Percentiles rank a stretch among this genome's conserved stretches.
These are phyloP conservation scores for Monodelphis domestica DNA, from an alignment of 2,797 vertebrate genomes.

Conservation along the genomic window DNA sequence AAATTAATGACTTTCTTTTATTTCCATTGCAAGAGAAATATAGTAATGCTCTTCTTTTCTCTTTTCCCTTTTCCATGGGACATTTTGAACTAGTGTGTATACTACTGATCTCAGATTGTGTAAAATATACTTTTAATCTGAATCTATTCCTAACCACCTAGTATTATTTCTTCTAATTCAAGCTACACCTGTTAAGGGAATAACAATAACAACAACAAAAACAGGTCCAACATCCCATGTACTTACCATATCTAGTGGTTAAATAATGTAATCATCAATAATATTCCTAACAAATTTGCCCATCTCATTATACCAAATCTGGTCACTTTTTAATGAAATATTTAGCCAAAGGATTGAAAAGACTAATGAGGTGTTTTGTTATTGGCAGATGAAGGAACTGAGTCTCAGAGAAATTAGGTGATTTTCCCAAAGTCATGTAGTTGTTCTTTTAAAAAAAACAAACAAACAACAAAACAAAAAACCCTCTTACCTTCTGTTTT, in stretches of 20 bases:
- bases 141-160: background rate
- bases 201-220: background rate
- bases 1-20: background rate
- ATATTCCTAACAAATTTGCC: background rate
- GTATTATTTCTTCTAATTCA: background rate
- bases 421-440: background rate
- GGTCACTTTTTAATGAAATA: background rate
- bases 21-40: background rate
- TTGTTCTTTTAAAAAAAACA: too few relatives aligned
- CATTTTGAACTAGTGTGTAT: background rate
- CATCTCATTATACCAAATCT: background rate
- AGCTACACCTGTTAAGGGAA: background rate
- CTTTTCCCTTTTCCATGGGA: background rate
- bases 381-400: background rate
- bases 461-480: too few relatives aligned
- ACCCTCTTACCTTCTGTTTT: too few relatives aligned
- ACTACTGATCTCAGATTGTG: background rate
- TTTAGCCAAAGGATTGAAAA: background rate
- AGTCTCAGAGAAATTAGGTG: background rate
- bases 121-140: background rate
- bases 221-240: background rate
- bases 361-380: background rate
- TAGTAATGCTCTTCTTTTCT: background rate
- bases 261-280: background rate
- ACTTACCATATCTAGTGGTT: background rate